These are phyloP conservation scores for Campylomormyrus tamandua DNA, from an alignment of 2,113 vertebrate species.

Conservation along the genomic window DNA sequence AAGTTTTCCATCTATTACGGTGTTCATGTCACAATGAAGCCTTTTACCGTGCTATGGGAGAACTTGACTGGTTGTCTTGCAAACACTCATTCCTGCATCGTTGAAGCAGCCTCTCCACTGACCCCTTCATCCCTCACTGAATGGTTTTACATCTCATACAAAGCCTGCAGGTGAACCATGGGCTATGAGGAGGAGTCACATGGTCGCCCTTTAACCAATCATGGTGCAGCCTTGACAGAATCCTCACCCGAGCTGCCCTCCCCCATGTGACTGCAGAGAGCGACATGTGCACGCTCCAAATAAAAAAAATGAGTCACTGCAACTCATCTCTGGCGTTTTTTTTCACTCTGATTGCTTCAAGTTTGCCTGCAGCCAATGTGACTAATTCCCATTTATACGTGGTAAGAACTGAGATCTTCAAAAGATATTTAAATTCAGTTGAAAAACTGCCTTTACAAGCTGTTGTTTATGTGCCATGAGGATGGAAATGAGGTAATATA, in stretches of 20 bases:
- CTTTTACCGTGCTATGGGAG: neutral
- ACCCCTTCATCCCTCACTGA: neutral
- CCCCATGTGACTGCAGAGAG: neutral
- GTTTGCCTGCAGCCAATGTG: neutral
- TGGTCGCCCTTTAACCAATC: neutral
- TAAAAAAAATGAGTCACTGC: slow-evolving; percentile 9
- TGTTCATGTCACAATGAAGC: neutral
- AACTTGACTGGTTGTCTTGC: neutral
- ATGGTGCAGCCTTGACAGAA: neutral
- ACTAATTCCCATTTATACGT: slow-evolving; percentile 8
- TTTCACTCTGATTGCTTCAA: neutral
- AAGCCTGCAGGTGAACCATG: neutral
- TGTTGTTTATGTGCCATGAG: neutral
- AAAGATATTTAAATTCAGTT: neutral
- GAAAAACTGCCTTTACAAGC: neutral
- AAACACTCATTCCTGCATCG: neutral
- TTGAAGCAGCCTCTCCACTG: neutral
- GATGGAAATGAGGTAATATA: neutral
- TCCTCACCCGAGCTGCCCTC: neutral
- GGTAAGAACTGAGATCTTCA: neutral
- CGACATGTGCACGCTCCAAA: neutral
- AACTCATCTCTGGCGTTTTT: neutral
- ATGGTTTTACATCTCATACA: neutral
- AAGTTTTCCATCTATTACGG: slow-evolving; percentile 33
- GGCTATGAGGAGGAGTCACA: neutral